Percentiles rank a stretch among this genome's conserved stretches.
phyloP scores from a whole-genome alignment of 2,113 vertebrate species.

The Ellobius talpinus region DNA sequence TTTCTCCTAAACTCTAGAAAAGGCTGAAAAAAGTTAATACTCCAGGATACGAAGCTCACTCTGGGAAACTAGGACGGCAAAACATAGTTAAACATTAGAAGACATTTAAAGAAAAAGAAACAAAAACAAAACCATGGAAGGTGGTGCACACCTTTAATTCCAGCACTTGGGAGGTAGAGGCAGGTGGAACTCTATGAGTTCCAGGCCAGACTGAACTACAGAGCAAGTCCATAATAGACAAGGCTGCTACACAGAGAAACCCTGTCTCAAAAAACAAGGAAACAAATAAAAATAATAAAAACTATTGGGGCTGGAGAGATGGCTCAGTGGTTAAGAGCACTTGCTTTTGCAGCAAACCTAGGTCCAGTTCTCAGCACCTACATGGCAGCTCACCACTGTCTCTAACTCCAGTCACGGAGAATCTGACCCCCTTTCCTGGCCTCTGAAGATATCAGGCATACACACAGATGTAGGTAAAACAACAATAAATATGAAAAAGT shows the following conservation, averaged over 20 bases:
- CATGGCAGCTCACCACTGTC: background rate
- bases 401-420: background rate
- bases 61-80: background rate
- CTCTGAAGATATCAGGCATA: background rate
- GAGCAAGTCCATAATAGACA: too few relatives aligned
- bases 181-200: background rate
- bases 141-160: background rate
- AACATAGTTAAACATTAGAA: background rate
- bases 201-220: background rate
- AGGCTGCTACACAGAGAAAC: background rate
- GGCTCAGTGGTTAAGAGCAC: background rate
- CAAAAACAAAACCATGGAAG: background rate
- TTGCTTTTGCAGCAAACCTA: background rate
- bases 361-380: background rate
- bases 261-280: background rate
- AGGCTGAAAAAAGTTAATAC: background rate
- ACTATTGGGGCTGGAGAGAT: background rate
- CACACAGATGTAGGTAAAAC: background rate
- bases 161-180: background rate
- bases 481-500: background rate
- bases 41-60: background rate
- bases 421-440: background rate
- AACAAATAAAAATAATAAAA: background rate
- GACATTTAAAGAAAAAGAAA: constrained; percentile 2
- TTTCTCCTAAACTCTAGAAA: background rate